phyloP scores from a whole-genome alignment of 2,888 invertebrate species.

The Petrolisthes manimaculis region DNA sequence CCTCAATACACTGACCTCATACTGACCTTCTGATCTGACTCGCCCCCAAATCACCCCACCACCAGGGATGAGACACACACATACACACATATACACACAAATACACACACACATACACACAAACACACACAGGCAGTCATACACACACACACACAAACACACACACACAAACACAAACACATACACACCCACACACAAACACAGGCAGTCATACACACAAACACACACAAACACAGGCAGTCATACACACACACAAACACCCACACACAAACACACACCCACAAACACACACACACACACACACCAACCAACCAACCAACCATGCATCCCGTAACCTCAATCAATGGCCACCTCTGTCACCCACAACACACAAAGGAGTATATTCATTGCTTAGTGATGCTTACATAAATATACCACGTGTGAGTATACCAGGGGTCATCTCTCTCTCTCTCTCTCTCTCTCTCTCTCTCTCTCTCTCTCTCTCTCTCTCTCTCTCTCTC shows the following conservation, averaged over 20 bases:
- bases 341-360: too few relatives aligned
- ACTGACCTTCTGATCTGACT: too few relatives aligned
- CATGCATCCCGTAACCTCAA: too few relatives aligned
- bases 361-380: too few relatives aligned
- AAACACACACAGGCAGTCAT: neutral
- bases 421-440: too few relatives aligned
- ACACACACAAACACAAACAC: conserved; percentile 11
- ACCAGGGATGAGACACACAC: neutral
- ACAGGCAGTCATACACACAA: conserved; percentile 15
- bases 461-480: too few relatives aligned
- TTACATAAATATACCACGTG: too few relatives aligned
- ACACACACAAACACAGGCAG: neutral
- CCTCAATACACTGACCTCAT: too few relatives aligned
- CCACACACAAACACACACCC: neutral
- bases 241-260: neutral
- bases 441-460: too few relatives aligned
- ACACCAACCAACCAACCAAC: neutral
- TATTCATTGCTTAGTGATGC: too few relatives aligned
- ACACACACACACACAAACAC: conserved; percentile 14
- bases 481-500: too few relatives aligned
- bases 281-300: neutral
- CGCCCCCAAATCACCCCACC: neutral
- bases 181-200: conserved; percentile 6
- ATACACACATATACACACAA: conserved; percentile 10
- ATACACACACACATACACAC: conserved; percentile 18